These are phyloP conservation scores for Tetranychus piercei DNA, from an alignment of 2,888 invertebrate genomes.

Conservation along the genomic window DNA sequence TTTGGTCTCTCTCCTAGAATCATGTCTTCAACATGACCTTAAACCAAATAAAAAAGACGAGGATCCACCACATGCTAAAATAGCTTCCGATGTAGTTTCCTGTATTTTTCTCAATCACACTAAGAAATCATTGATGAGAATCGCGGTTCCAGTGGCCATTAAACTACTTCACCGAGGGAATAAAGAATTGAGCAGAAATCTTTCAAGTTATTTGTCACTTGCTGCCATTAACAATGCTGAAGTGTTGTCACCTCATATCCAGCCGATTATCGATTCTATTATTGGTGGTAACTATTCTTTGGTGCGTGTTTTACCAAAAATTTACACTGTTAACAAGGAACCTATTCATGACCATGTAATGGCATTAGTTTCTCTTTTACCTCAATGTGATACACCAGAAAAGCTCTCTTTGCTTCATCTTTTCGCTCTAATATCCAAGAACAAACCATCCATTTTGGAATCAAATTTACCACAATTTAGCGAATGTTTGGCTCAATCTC, in stretches of 20 bases:
- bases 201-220: conserved; percentile 74
- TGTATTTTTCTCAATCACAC: conserved; percentile 71
- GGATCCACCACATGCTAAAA: conserved; percentile 88
- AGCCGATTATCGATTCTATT: conserved; percentile 73
- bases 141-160: conserved; percentile 71
- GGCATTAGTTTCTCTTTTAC: conserved; percentile 56
- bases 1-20: conserved; percentile 62
- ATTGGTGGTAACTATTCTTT: conserved; percentile 71
- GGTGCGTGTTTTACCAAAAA: conserved; percentile 67
- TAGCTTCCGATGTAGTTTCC: conserved; percentile 81
- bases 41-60: conserved; percentile 54
- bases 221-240: conserved; percentile 78
- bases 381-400: conserved; percentile 66
- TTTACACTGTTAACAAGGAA: conserved; percentile 69
- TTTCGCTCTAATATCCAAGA: conserved; percentile 59
- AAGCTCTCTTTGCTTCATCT: conserved; percentile 62
- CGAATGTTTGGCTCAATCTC: conserved; percentile 47
- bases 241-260: conserved; percentile 63
- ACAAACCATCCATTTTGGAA: conserved; percentile 57
- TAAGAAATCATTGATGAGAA: conserved; percentile 54
- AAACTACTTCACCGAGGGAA: conserved; percentile 78
- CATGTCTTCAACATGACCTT: conserved; percentile 69
- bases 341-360: conserved; percentile 66
- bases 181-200: conserved; percentile 65
- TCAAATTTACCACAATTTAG: conserved; percentile 62